phyloP scores from a whole-genome alignment of 2,797 vertebrate species.

The Lutjanus campechanus region DNA sequence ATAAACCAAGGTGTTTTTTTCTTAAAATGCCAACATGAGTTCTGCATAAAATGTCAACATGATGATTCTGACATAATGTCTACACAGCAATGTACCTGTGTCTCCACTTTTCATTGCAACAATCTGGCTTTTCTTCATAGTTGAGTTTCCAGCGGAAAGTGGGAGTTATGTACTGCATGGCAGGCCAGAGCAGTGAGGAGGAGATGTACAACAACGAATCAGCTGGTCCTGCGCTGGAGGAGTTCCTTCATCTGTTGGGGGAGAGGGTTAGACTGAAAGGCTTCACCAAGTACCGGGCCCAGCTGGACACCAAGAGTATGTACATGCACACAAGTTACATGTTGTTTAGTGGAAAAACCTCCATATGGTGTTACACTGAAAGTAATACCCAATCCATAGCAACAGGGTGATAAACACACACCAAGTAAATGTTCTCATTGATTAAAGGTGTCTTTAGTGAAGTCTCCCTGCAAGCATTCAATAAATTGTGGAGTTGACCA shows the following conservation, averaged over 20 bases:
- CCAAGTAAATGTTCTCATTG: not conserved
- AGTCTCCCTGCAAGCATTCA: constrained; percentile 1
- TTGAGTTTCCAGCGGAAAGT: constrained; percentile 98
- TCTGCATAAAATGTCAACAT: constrained; percentile 60
- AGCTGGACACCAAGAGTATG: constrained; percentile 97
- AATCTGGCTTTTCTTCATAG: constrained; percentile 74
- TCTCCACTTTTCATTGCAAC: constrained; percentile 7
- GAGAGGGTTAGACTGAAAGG: constrained; percentile 97
- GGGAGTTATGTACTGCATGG: constrained; percentile 99
- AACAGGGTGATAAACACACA: not conserved
- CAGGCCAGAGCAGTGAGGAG: constrained; percentile 97
- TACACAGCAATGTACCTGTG: constrained; percentile 1
- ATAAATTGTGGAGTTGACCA: not conserved
- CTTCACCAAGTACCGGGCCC: constrained; percentile 97
- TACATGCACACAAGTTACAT: constrained; percentile 14
- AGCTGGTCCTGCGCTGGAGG: constrained; percentile 94
- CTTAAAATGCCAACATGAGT: constrained; percentile 66
- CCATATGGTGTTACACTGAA: not conserved
- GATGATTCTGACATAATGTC: constrained; percentile 49
- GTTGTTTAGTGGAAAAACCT: not conserved
- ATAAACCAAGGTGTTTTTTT: constrained; percentile 49
- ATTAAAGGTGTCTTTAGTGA: constrained; percentile 10
- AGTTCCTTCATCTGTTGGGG: constrained; percentile 97
- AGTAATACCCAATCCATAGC: not conserved
- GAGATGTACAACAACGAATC: constrained; percentile 99